phyloP scores from a whole-genome alignment of 2,888 invertebrate genomes.

The Drosophila demipolita region DNA sequence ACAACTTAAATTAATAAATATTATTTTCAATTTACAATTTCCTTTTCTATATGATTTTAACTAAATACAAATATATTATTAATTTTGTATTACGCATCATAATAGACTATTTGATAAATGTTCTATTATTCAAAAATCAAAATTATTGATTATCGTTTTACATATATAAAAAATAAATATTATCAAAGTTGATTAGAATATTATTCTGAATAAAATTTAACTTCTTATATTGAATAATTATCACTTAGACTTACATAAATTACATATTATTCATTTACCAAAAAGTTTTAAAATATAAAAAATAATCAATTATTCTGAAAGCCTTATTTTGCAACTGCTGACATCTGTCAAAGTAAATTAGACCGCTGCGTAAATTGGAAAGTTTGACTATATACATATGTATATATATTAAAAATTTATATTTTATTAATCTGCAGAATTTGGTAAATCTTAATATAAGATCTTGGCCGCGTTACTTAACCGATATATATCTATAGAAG shows the following conservation, averaged over 20 bases:
- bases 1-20: background rate
- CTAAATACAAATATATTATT: background rate
- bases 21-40: background rate
- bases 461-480: too few relatives aligned
- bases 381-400: too few relatives aligned
- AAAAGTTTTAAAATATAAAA: background rate
- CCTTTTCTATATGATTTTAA: background rate
- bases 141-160: background rate
- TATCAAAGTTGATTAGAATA: background rate
- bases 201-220: background rate
- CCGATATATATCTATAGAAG: background rate
- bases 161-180: background rate
- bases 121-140: fast-evolving
- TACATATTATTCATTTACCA: background rate
- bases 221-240: background rate
- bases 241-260: background rate
- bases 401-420: too few relatives aligned
- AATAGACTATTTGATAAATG: background rate
- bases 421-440: background rate
- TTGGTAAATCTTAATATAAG: background rate
- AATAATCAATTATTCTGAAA: background rate
- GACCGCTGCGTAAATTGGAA: background rate
- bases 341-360: background rate
- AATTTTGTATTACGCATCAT: background rate
- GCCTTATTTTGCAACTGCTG: background rate